Percentiles rank a stretch among this genome's conserved stretches.
Evolutionary conservation across 1,140 invertebrate genomes (phyloP).

Genomic region (Lucilia cuprina): DNA sequence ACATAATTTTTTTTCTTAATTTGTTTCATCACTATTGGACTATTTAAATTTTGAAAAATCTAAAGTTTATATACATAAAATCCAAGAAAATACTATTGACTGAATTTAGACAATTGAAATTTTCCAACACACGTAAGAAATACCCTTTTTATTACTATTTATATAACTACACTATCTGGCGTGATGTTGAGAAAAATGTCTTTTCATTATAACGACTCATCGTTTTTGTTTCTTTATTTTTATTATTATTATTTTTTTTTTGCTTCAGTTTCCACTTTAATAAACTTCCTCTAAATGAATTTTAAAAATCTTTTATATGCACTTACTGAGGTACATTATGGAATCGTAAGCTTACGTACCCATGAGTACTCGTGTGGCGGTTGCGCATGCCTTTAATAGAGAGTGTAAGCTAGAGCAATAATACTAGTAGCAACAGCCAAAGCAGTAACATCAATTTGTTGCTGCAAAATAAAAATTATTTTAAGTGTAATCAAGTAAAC

Average conservation of each 20-base stretch:
- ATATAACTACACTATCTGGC: neutral
- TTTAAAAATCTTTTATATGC: neutral
- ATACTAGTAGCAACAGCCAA: neutral
- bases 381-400: neutral
- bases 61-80: no score
- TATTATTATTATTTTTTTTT: no score
- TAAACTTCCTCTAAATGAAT: neutral
- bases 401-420: neutral
- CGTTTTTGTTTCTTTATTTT: neutral
- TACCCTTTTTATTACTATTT: neutral
- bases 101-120: no score
- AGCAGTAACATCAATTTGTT: neutral
- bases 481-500: slow-evolving; percentile 2
- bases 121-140: neutral
- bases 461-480: neutral
- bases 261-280: neutral
- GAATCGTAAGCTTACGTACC: neutral
- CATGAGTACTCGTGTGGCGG: neutral
- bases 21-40: no score
- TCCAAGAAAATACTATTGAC: no score
- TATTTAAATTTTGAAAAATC: no score
- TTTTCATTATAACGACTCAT: neutral
- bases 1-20: no score
- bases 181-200: neutral
- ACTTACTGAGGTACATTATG: neutral